Evolutionary conservation across 1,140 invertebrate genomes (phyloP).

Genomic region (Reticulitermes speratus): DNA sequence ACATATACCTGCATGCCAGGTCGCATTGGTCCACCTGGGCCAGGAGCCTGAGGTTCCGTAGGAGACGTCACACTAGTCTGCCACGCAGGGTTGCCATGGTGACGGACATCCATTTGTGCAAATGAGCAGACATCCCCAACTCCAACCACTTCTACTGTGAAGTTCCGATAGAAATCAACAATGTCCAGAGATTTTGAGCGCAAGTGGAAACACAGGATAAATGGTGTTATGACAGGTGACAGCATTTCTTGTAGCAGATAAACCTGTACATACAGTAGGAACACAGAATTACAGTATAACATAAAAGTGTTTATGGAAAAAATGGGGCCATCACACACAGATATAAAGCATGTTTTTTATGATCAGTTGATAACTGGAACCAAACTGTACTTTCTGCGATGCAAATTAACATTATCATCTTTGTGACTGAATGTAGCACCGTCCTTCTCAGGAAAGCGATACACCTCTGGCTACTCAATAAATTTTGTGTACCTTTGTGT

Average conservation of each 20-base stretch:
- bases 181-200: conserved; percentile 80
- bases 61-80: conserved; percentile 53
- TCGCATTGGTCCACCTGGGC: background rate
- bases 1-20: conserved; percentile 17
- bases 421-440: no score
- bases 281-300: no score
- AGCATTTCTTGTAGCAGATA: conserved; percentile 88
- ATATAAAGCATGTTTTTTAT: no score
- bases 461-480: no score
- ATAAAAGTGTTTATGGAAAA: no score
- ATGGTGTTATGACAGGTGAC: conserved; percentile 89
- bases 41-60: conserved; percentile 35
- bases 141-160: conserved; percentile 92
- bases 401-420: no score
- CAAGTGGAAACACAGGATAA: conserved; percentile 79
- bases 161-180: conserved; percentile 95
- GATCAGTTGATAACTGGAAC: no score
- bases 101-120: conserved; percentile 90
- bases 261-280: conserved; percentile 46
- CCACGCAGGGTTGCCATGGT: conserved; percentile 90
- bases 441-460: no score
- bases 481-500: no score
- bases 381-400: no score
- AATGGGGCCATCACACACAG: no score
- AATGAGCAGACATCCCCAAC: conserved; percentile 99